Evolutionary conservation across 1,140 invertebrate species (phyloP).

Genomic region (Bacillus rossius): DNA sequence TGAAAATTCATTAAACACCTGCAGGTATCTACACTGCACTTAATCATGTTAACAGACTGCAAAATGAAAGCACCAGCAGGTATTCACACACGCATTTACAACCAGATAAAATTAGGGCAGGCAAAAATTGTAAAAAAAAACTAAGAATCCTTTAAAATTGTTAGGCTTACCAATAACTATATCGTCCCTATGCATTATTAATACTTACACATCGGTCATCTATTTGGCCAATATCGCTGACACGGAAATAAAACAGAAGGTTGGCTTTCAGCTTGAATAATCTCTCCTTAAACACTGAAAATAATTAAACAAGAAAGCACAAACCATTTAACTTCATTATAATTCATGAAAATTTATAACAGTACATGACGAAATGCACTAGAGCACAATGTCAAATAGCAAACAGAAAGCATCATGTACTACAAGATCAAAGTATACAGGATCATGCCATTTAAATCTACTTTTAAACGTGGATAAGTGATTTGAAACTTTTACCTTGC

Average conservation of each 20-base stretch:
- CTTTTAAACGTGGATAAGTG: neutral
- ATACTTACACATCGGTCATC: constrained; percentile 44
- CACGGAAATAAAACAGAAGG: constrained; percentile 66
- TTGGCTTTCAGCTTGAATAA: constrained; percentile 67
- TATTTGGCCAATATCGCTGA: constrained; percentile 60
- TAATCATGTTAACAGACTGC: too few species aligned
- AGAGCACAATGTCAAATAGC: neutral
- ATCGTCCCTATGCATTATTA: too few species aligned
- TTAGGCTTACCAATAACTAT: too few species aligned
- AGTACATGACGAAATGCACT: too few species aligned
- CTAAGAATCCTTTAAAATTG: neutral
- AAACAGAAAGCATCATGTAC: too few species aligned
- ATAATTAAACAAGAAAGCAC: too few species aligned
- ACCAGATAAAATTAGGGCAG: neutral
- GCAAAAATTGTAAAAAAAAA: neutral
- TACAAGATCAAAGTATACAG: too few species aligned
- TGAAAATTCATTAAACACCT: too few species aligned
- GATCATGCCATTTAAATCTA: neutral
- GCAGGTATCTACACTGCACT: too few species aligned
- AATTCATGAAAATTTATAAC: too few species aligned
- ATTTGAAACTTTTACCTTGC: constrained; percentile 10
- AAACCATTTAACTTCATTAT: too few species aligned
- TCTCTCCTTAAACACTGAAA: constrained; percentile 58
- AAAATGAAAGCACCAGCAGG: neutral
- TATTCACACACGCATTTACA: neutral